Base-by-base conservation (phyloP, 2,797 vertebrate species). In the Sebastes cheni region DNA sequence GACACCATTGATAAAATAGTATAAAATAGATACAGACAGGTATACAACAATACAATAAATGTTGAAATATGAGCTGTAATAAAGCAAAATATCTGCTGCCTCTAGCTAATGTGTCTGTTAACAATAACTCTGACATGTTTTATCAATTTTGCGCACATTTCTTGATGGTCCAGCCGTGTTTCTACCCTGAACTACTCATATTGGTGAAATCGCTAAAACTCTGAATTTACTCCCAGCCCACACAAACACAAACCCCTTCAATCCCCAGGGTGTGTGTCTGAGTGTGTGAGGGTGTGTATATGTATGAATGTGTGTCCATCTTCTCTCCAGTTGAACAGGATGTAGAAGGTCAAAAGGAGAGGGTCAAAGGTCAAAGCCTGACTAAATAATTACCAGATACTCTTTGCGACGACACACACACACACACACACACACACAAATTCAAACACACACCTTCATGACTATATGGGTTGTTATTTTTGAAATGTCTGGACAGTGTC, bases 381-480 rank as follows among this genome's bases (percentile, higher is more conserved):
- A 93, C 92, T 94, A 94, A 94, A 95, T 93, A 95, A 94, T 94
- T 93, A 93, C 91, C 91, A 93, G 93, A 93, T 93, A 91, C 72
- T 82, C 81, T 92, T 84, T 86, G 88, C 80, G 67, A 46, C 6
- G 16, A 77, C 73, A 73, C 72, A 73, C 72, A 78, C 81, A 82
- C 67, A 78, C 78, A 82, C 74, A 86, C 39, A 67, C 67, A 70
- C 65, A 76, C 39, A 84, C 67, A 87, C 30, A 86, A 23, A 81
- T 27, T 39, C 58, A 81, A 81, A 78, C 54, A 39, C 68, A 76
- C 72, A 71, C 62, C 76, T 70, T 65, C 61, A 59, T 16, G 22
- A 75, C 67, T 87, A 87, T 82, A 81, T 65, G 20, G 83, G 74
- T 87, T 88, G 89, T 90, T 93, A 88, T 92, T 92, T 93, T 91